Evolutionary conservation across 2,113 vertebrate species (phyloP).

Genomic region (Aphyosemion australe): DNA sequence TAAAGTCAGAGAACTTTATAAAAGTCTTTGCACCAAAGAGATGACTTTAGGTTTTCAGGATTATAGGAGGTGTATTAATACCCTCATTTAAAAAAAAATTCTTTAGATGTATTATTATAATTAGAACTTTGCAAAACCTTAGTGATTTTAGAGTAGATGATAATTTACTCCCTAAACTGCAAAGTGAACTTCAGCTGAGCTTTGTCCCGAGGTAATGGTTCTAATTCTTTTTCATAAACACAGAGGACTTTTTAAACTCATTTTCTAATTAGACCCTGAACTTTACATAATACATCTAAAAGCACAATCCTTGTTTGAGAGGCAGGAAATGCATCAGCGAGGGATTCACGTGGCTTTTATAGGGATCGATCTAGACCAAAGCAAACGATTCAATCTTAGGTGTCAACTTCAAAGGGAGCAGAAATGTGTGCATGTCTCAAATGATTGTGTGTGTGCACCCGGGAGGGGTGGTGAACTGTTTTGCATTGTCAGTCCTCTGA

Average conservation of each 20-base stretch:
- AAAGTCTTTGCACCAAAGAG: slow-evolving; percentile 5
- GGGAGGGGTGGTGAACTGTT: too few species aligned
- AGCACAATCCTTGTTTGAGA: not conserved
- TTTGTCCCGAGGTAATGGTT: slow-evolving; percentile 20
- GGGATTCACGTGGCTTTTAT: not conserved
- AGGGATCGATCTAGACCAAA: too few species aligned
- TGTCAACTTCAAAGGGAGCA: too few species aligned
- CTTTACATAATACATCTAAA: slow-evolving; percentile 19
- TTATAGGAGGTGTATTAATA: not conserved
- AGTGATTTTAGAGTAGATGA: slow-evolving; percentile 12
- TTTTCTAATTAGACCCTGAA: slow-evolving; percentile 33
- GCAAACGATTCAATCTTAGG: too few species aligned
- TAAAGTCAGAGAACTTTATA: not conserved
- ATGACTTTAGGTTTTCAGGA: not conserved
- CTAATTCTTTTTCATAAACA: slow-evolving; percentile 11
- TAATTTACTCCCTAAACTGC: slow-evolving; percentile 30
- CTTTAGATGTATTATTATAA: slow-evolving; percentile 31
- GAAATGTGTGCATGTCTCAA: too few species aligned
- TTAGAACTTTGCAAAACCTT: slow-evolving; percentile 22
- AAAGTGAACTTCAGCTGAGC: slow-evolving; percentile 17
- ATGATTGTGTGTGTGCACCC: too few species aligned
- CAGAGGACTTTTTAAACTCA: slow-evolving; percentile 22
- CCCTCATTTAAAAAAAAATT: slow-evolving; percentile 9
- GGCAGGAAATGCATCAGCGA: not conserved
- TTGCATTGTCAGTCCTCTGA: too few species aligned